Evolutionary conservation across 2,888 invertebrate genomes (phyloP).

Genomic region (Anaspis maculata): DNA sequence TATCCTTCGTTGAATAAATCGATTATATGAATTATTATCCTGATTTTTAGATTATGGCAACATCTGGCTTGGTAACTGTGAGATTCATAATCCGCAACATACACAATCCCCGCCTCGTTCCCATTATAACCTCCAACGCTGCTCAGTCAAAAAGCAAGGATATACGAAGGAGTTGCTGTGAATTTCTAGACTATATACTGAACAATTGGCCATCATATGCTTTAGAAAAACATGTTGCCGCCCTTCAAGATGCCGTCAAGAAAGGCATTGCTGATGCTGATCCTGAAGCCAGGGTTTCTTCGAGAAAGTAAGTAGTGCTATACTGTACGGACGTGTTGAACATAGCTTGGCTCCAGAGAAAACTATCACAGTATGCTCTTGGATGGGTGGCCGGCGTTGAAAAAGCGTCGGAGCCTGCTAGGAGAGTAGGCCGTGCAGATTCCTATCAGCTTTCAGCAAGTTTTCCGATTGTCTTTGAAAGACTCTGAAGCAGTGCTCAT

Average conservation of each 20-base stretch:
- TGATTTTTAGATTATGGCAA: slow-evolving; percentile 67
- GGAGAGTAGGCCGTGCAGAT: too few species aligned
- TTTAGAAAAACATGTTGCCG: slow-evolving; percentile 70
- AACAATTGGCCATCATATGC: slow-evolving; percentile 80
- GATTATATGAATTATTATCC: background rate
- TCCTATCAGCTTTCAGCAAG: too few species aligned
- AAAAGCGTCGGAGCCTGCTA: too few species aligned
- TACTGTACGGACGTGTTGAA: too few species aligned
- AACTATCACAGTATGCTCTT: too few species aligned
- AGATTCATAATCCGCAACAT: slow-evolving; percentile 82
- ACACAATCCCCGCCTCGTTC: slow-evolving; percentile 70
- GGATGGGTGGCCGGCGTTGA: too few species aligned
- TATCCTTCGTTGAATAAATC: background rate
- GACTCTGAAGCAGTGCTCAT: too few species aligned
- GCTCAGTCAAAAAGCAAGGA: slow-evolving; percentile 84
- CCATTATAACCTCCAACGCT: slow-evolving; percentile 67
- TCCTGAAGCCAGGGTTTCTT: slow-evolving; percentile 72
- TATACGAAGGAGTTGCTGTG: slow-evolving; percentile 70
- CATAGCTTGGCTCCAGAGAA: too few species aligned
- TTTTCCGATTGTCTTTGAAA: too few species aligned
- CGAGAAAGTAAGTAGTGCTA: slow-evolving; percentile 65
- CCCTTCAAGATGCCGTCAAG: slow-evolving; percentile 74
- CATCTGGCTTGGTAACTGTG: slow-evolving; percentile 78
- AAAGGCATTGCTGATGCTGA: slow-evolving; percentile 92
- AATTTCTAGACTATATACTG: slow-evolving; percentile 74